Percentiles rank a stretch among this genome's conserved stretches.
Evolutionary conservation across 2,888 invertebrate genomes (phyloP).

Genomic region (Diarsia dahlii): DNA sequence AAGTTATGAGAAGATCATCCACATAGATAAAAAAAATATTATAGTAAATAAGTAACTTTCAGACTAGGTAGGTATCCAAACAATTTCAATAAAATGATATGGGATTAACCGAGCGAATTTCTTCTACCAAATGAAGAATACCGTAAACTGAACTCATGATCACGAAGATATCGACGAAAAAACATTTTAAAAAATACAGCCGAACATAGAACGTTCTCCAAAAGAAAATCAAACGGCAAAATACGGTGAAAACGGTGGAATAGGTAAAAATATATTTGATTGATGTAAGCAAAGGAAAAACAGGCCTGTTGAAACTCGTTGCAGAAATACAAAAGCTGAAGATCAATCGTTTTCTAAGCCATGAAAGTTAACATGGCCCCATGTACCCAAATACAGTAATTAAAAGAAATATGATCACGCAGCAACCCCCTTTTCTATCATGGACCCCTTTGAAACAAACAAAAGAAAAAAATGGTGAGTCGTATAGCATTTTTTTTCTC

Average conservation of each 20-base stretch:
- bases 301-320: background rate
- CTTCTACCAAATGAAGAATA: no score
- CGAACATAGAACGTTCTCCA: background rate
- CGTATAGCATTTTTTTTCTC: constrained; percentile 30
- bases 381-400: background rate
- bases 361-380: no score
- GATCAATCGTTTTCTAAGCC: background rate
- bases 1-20: no score
- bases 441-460: constrained; percentile 25
- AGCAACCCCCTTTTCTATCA: constrained; percentile 23
- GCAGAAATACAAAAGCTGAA: background rate
- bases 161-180: background rate
- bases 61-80: no score
- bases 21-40: no score
- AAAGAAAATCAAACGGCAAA: background rate
- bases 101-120: no score
- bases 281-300: background rate
- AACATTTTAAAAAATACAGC: background rate
- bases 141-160: background rate
- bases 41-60: no score
- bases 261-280: background rate
- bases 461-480: constrained; percentile 33
- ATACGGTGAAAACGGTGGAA: background rate
- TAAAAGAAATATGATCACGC: constrained; percentile 18
- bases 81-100: background rate